Percentiles rank a stretch among this genome's conserved stretches.
phyloP scores from a whole-genome alignment of 2,797 vertebrate species.

The Oreortyx pictus region DNA sequence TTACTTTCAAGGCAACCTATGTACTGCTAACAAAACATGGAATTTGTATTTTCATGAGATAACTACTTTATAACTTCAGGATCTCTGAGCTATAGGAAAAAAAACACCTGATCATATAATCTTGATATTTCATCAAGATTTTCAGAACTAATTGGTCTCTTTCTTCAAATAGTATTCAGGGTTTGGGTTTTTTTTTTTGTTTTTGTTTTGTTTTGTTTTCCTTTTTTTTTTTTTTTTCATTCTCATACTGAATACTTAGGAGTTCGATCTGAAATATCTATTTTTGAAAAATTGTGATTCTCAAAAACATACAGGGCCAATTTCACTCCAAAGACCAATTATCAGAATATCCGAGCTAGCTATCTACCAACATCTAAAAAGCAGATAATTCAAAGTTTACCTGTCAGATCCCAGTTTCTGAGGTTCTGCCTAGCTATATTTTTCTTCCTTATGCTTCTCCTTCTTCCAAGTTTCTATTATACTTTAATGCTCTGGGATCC shows the following conservation, averaged over 20 bases:
- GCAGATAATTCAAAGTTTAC: not conserved
- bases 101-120: not conserved
- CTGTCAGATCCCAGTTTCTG: not conserved
- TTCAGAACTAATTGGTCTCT: not conserved
- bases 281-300: not conserved
- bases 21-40: not conserved
- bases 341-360: not conserved
- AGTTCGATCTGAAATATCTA: not conserved
- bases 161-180: not conserved
- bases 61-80: not conserved
- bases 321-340: not conserved
- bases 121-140: not conserved
- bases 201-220: not conserved
- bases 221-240: not conserved
- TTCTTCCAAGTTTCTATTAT: not conserved
- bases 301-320: not conserved
- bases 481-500: slow-evolving; percentile 42
- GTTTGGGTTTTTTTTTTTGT: not conserved
- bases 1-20: no score
- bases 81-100: not conserved
- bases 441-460: not conserved
- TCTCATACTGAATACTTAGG: not conserved
- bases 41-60: not conserved
- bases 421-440: not conserved
- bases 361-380: not conserved